These are phyloP conservation scores for Pinctada fucata DNA, from an alignment of 2,888 invertebrate species.

Conservation along the genomic window DNA sequence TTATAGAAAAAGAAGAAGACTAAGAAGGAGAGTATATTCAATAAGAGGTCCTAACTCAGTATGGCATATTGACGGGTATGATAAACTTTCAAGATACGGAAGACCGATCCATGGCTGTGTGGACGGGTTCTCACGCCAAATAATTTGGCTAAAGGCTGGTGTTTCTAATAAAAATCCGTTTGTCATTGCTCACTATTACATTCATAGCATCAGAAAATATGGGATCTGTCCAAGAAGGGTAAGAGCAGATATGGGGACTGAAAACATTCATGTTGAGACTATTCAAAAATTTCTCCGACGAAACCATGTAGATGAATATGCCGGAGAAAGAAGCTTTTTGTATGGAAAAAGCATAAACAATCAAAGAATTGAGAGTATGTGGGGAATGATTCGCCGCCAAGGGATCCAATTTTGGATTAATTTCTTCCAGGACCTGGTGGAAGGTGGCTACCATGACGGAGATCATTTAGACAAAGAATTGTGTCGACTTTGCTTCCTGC, in stretches of 20 bases:
- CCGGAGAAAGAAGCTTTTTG: slow-evolving; percentile 25
- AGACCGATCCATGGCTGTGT: slow-evolving; percentile 24
- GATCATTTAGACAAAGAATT: slow-evolving; percentile 37
- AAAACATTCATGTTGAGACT: slow-evolving; percentile 33
- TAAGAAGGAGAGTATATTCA: slow-evolving; percentile 24
- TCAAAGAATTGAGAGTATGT: slow-evolving; percentile 49
- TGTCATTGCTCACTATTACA: slow-evolving; percentile 29
- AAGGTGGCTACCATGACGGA: slow-evolving; percentile 29
- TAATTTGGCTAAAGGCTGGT: slow-evolving; percentile 27
- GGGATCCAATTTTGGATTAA: slow-evolving; percentile 42
- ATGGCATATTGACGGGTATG: slow-evolving; percentile 39
- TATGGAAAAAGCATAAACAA: slow-evolving; percentile 41
- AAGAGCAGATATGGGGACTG: slow-evolving; percentile 35
- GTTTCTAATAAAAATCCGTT: slow-evolving; percentile 29
- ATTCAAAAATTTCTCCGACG: slow-evolving; percentile 26
- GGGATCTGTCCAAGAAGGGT: slow-evolving; percentile 14
- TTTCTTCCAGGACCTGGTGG: slow-evolving; percentile 32
- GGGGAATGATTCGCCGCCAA: slow-evolving; percentile 44
- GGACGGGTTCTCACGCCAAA: slow-evolving; percentile 28
- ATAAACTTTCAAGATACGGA: slow-evolving; percentile 32
- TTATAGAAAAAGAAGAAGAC: background rate
- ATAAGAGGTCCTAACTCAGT: slow-evolving; percentile 16
- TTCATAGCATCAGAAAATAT: slow-evolving; percentile 17
- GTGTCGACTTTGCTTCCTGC: slow-evolving; percentile 43
- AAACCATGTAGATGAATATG: slow-evolving; percentile 28